A percentile compares a stretch with the other conserved stretches of the same genome.
phyloP scores from a whole-genome alignment of 2,797 vertebrate species.

The Gephyroberyx darwinii region DNA sequence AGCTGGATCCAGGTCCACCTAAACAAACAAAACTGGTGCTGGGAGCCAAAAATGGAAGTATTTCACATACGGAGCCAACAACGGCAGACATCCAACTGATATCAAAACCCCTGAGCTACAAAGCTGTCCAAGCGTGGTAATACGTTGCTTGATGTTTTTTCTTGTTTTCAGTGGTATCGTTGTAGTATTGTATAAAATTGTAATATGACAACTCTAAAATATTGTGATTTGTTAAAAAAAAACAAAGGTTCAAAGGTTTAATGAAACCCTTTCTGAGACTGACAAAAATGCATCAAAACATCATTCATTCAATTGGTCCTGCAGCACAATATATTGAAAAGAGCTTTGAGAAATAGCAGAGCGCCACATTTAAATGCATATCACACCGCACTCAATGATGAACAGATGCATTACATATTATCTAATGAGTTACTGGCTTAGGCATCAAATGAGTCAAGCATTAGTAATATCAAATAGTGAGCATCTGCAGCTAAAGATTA shows the following conservation, averaged over 20 bases:
- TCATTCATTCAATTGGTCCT: constrained; percentile 31
- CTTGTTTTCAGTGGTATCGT: too few relatives aligned
- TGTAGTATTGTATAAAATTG: too few relatives aligned
- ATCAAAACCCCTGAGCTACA: too few relatives aligned
- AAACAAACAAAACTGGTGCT: constrained; percentile 5
- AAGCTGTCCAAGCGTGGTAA: too few relatives aligned
- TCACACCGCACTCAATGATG: constrained; percentile 53
- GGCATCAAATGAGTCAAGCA: constrained; percentile 48
- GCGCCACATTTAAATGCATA: constrained; percentile 64
- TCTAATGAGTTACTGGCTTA: constrained; percentile 56
- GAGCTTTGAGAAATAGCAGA: constrained; percentile 36
- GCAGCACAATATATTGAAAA: constrained; percentile 48
- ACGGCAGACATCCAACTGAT: too few relatives aligned
- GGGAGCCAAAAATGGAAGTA: too few relatives aligned
- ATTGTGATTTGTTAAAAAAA: neutral
- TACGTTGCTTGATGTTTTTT: too few relatives aligned
- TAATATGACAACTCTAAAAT: neutral
- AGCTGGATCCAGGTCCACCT: neutral
- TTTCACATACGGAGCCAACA: too few relatives aligned
- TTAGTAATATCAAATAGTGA: constrained; percentile 47
- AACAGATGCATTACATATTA: constrained; percentile 59
- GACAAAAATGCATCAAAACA: constrained; percentile 23
- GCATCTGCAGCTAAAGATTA: constrained; percentile 43
- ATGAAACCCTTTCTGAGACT: constrained; percentile 2
- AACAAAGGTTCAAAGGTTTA: constrained; percentile 21